Percentiles rank a stretch among this genome's conserved stretches.
Evolutionary conservation across 1,140 invertebrate genomes (phyloP).

Genomic region (Metaphire vulgaris): DNA sequence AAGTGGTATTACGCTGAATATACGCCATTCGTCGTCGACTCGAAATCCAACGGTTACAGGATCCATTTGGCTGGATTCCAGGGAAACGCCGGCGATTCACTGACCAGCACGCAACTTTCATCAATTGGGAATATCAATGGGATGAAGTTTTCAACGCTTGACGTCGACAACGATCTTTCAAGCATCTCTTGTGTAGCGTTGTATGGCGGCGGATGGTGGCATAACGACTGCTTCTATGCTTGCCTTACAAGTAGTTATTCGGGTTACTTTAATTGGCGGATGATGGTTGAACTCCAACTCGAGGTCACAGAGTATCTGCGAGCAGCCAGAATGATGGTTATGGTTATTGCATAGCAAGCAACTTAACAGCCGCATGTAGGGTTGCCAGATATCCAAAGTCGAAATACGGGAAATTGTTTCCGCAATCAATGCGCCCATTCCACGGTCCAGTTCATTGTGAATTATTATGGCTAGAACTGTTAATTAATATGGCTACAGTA

Average conservation of each 20-base stretch:
- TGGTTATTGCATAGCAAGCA: not conserved
- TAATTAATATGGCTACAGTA: too few relatives aligned
- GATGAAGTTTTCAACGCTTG: not conserved
- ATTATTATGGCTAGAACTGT: too few relatives aligned
- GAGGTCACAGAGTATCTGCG: not conserved
- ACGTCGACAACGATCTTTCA: not conserved
- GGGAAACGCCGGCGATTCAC: not conserved
- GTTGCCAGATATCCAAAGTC: too few relatives aligned
- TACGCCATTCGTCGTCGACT: not conserved
- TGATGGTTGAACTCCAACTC: not conserved
- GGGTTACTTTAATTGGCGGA: not conserved
- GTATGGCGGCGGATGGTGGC: not conserved
- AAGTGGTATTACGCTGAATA: not conserved
- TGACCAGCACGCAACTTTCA: too few relatives aligned
- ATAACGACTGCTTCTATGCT: not conserved
- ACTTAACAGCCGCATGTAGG: too few relatives aligned
- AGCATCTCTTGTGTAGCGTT: not conserved
- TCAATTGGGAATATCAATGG: not conserved
- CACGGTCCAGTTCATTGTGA: too few relatives aligned
- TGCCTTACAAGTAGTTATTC: not conserved
- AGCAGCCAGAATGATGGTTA: not conserved
- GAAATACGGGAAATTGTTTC: too few relatives aligned
- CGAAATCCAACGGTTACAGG: not conserved
- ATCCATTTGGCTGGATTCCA: not conserved
- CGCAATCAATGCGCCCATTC: too few relatives aligned